Percentiles rank a stretch among this genome's conserved stretches.
These are phyloP conservation scores for Brachyistius frenatus DNA, from an alignment of 2,113 vertebrate species.

Conservation along the genomic window DNA sequence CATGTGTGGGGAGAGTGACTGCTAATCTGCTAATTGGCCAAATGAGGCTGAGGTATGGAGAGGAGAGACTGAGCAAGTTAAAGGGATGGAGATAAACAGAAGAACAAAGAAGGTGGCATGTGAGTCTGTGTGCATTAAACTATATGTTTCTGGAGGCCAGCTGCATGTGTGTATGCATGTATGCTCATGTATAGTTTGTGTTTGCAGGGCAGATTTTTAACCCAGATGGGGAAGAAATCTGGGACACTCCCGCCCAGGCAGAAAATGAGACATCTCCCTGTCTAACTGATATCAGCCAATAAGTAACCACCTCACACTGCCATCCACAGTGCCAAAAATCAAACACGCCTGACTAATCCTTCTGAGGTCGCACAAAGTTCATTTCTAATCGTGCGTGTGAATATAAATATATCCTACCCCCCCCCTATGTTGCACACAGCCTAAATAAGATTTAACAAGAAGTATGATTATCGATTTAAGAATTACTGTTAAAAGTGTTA, in stretches of 20 bases:
- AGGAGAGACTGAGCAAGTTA: constrained; percentile 21
- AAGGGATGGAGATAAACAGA: constrained; percentile 7
- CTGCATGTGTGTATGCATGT: constrained; percentile 37
- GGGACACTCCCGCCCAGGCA: constrained; percentile 45
- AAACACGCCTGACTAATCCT: constrained; percentile 40
- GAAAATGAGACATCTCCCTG: constrained; percentile 43
- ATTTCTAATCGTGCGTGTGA: constrained; percentile 24
- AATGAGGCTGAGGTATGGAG: constrained; percentile 56
- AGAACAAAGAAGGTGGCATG: neutral
- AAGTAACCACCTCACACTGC: constrained; percentile 44
- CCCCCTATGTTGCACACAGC: too few species aligned
- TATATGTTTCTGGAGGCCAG: constrained; percentile 33
- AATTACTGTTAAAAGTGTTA: too few species aligned
- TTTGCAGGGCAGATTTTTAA: constrained; percentile 62
- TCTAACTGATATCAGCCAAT: constrained; percentile 43
- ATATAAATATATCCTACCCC: constrained; percentile 6
- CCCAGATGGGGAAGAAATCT: constrained; percentile 63
- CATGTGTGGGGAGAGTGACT: constrained; percentile 49
- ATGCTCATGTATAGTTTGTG: constrained; percentile 50
- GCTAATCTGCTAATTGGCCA: constrained; percentile 78
- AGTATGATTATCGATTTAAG: too few species aligned
- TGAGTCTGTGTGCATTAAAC: constrained; percentile 28
- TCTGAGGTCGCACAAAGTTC: constrained; percentile 54
- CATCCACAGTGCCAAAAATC: constrained; percentile 33
- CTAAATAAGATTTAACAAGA: too few species aligned